Conservation (phyloP, 2,113 vertebrate species). For the Clarias magur region DNA sequence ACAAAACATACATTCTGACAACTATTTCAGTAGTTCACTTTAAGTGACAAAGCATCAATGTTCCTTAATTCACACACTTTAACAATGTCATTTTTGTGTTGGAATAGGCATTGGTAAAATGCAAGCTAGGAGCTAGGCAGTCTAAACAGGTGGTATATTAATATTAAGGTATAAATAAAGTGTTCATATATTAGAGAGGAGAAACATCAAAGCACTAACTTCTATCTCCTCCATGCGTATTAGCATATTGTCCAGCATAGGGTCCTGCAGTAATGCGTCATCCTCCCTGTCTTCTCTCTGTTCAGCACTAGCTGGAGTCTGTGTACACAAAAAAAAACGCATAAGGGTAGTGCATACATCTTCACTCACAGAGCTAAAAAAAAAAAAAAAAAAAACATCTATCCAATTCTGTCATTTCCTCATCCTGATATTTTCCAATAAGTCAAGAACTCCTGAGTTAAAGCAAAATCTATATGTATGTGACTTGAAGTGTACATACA, state of each 20-base stretch:
- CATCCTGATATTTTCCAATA: not conserved
- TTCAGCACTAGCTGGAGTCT: constrained; percentile 52
- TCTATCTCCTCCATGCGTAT: constrained; percentile 95
- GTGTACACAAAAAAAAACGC: not conserved
- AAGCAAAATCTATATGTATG: not conserved
- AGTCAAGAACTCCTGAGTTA: not conserved
- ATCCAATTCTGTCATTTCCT: not conserved
- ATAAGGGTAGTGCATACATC: not conserved
- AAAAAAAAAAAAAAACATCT: not conserved
- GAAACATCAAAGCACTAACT: constrained; percentile 67
- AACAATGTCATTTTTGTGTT: not conserved
- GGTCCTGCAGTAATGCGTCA: constrained; percentile 54
- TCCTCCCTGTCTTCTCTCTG: constrained; percentile 59
- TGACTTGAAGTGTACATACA: not conserved
- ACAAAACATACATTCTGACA: not conserved
- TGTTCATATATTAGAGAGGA: not conserved
- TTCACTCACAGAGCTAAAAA: not conserved
- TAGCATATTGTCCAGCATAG: constrained; percentile 83
- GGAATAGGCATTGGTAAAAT: not conserved
- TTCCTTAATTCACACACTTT: not conserved
- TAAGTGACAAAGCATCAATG: not conserved
- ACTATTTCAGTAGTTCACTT: not conserved
- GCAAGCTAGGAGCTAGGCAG: not conserved
- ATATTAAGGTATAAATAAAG: not conserved
- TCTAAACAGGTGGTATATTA: not conserved